Evolutionary conservation across 2,888 invertebrate species (phyloP), one percentile per base, ranked within the genome.

Genomic region (Acronicta leporina): DNA sequence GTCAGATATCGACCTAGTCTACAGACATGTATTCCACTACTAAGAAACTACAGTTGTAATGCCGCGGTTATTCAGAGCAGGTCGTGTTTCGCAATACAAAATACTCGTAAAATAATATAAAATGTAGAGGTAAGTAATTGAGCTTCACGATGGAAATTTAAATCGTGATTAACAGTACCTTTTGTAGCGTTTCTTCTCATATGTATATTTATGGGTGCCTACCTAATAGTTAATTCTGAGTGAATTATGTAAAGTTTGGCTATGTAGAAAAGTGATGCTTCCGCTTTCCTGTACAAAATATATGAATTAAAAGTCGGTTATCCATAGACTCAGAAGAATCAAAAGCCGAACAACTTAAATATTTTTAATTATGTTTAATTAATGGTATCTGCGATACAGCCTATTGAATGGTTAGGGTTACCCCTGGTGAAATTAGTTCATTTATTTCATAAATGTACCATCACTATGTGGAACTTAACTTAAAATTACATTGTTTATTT

Each of bases 1-100:
- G 83, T 82, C 86, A 86, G 87, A 84, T 87, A 84, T 84, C 86
- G 87, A 85, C 87, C 85, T 81, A 86, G 77, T 85, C 78, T 73
- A 65, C 66, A 65, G 50, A 73, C 63, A 70, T 70, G 65, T 63
- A 60, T 70, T 68, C 60, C 57, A 73, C 63, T 68, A 46, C 53
- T 68, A 49, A 58, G 46, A 27, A 44, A 35, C 40, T 48, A 53
- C 27, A 58, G 40, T 51, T 44, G 40, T 59, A 56, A 54, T 51
- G 25, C 25, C 25, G 16, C 63, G 56, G 52, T 58, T 65, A 60
- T 63, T 73, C n/a, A 49, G 49, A 63, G 65, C 14, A 66, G n/a
- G 20, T 20, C 35, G 48, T 41, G n/a, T 50, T 61, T 46, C 45
- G 44, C 30, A 55, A 55, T 58, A 46, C 25, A 48, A 30, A 13